Percentiles rank a stretch among this genome's conserved stretches.
Evolutionary conservation across 2,888 invertebrate species (phyloP).

Genomic region (Agonopterix arenella): DNA sequence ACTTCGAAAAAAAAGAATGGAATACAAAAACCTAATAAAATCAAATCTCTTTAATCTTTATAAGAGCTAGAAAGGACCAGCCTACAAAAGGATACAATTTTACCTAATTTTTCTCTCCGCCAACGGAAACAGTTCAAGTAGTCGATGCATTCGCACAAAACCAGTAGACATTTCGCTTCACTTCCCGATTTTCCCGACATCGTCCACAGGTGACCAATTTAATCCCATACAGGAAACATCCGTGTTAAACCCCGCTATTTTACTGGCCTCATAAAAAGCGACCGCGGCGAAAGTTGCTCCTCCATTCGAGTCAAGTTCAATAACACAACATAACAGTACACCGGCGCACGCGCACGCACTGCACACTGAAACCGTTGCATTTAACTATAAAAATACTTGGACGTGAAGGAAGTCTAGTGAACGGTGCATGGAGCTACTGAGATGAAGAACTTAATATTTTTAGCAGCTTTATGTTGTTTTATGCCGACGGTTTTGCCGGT

Average conservation of each 20-base stretch:
- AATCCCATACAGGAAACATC: too few species aligned
- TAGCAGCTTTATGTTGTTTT: constrained; percentile 39
- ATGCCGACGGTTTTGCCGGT: constrained; percentile 51
- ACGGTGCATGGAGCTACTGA: constrained; percentile 13
- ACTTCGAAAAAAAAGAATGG: too few species aligned
- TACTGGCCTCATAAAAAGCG: constrained; percentile 45
- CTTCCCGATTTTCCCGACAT: too few species aligned
- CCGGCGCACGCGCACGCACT: constrained; percentile 32
- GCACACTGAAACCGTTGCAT: constrained; percentile 1
- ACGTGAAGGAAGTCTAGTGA: background rate
- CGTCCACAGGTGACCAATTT: too few species aligned
- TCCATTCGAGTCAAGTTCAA: constrained; percentile 58
- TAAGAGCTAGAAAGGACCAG: too few species aligned
- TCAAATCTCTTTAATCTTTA: too few species aligned
- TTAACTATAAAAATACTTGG: background rate
- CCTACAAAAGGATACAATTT: too few species aligned
- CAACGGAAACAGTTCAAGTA: too few species aligned
- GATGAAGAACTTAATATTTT: constrained; percentile 34
- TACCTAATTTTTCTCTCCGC: too few species aligned
- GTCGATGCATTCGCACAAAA: too few species aligned
- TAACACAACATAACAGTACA: constrained; percentile 64
- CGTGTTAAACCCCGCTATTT: constrained; percentile 16
- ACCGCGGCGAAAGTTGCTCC: constrained; percentile 58
- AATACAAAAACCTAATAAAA: too few species aligned
- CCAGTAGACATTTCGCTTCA: too few species aligned